These are phyloP conservation scores for Patagioenas fasciata DNA, from an alignment of 2,113 vertebrate genomes.

Conservation along the genomic window DNA sequence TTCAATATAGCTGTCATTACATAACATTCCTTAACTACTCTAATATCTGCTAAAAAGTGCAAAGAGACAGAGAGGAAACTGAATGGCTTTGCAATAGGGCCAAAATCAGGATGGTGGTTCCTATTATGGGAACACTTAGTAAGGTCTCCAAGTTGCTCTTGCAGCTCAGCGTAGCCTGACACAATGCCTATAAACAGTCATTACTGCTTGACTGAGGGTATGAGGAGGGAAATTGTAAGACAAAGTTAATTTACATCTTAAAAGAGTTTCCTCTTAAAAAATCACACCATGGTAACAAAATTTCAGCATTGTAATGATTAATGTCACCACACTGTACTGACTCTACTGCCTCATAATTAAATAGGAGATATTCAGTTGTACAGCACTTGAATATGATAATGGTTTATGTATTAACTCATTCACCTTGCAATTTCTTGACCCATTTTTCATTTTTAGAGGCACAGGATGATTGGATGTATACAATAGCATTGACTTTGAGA, in stretches of 20 bases:
- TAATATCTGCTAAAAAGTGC: not conserved
- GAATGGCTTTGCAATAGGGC: not conserved
- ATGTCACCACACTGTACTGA: conserved; percentile 14
- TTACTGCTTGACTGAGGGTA: conserved; percentile 7
- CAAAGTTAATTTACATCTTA: conserved; percentile 44
- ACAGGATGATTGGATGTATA: not conserved
- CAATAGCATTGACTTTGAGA: not conserved
- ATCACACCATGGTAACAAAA: conserved; percentile 7
- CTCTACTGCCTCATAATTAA: conserved; percentile 55
- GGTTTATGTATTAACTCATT: conserved; percentile 28
- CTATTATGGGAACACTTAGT: not conserved
- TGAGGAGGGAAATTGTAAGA: conserved; percentile 6
- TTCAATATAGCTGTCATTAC: not conserved
- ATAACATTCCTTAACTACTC: not conserved
- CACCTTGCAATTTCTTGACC: conserved; percentile 38
- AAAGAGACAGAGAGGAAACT: not conserved
- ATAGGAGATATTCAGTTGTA: not conserved
- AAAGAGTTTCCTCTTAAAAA: conserved; percentile 39
- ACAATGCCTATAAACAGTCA: conserved; percentile 34
- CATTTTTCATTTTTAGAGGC: conserved; percentile 34
- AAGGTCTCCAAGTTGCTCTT: not conserved
- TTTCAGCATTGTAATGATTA: conserved; percentile 33
- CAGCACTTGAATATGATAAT: not conserved
- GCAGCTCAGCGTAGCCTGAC: not conserved
- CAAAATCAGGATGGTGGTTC: not conserved